Evolutionary conservation across 2,797 vertebrate species (phyloP), one percentile per base, ranked within the genome.

Genomic region (Siniperca undulata): DNA sequence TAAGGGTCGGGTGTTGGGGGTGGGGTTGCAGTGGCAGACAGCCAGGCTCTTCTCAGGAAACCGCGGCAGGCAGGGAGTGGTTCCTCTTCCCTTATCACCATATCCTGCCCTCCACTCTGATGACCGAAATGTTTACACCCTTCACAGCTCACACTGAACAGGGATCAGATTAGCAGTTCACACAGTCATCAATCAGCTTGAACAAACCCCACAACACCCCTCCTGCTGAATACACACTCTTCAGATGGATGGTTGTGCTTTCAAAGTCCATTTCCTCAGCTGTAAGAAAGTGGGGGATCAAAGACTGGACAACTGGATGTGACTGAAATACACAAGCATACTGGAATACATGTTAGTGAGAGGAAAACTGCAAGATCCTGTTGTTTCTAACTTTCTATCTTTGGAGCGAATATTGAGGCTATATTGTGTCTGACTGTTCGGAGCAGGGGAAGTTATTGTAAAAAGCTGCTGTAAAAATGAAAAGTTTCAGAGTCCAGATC

Each of bases 41-140:
- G 60, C 80, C 78, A 69, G 88, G 69, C 81, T 88, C 80, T 92
- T 93, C 92, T 92, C 89, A 94, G 94, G 93, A 95, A 94, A 78
- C 69, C 8, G 4, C 74, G 3, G 6, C 77, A 61, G 60, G 62
- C 59, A 81, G 92, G 91, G 89, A 92, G 94, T 42, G 91, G 93
- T 89, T 83, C 84, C 86, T 86, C 87, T 91, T 92, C 78, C 77
- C 69, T 95, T 94, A 94, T 93, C 91, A 88, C 77, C 66, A 1
- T 65, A 89, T 89, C 88, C 90, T 89, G 89, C 86, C 85, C 90
- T 84, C 81, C 16, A 24, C 84, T 83, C 64, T 83, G 85, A 84
- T 81, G 67, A 74, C 66, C 22, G 19, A 72, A 74, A 78, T 34
- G 70, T 87, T 85, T n/a, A 81, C 88, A 75, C 90, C 89, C 79